Percentiles rank a stretch among this genome's conserved stretches.
Evolutionary conservation across 2,888 invertebrate genomes (phyloP).

Genomic region (Trachelus tabidus): DNA sequence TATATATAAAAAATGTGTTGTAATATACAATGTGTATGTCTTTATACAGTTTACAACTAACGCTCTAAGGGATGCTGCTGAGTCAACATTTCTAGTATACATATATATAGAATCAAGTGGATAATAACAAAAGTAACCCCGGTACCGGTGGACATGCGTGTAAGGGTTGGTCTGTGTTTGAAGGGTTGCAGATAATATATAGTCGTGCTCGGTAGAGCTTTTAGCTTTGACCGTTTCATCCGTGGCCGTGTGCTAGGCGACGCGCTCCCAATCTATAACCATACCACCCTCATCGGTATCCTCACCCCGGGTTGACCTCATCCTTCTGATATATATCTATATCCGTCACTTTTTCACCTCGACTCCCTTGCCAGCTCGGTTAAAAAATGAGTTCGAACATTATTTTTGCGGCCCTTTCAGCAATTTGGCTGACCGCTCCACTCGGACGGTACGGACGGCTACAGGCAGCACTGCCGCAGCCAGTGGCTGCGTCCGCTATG

Average conservation of each 20-base stretch:
- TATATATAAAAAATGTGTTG: no score
- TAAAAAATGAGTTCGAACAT: constrained; percentile 58
- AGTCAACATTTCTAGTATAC: not conserved
- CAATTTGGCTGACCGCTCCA: constrained; percentile 42
- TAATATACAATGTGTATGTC: not conserved
- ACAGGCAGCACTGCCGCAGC: not conserved
- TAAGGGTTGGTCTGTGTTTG: constrained; percentile 43
- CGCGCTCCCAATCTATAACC: constrained; percentile 35
- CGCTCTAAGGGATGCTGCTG: not conserved
- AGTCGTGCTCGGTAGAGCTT: constrained; percentile 43
- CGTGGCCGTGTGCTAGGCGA: constrained; percentile 41
- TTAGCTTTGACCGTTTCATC: constrained; percentile 60
- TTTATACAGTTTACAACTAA: not conserved
- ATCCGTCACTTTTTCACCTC: constrained; percentile 52
- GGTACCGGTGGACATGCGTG: constrained; percentile 9
- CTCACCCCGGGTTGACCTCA: not conserved
- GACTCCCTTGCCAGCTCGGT: constrained; percentile 24
- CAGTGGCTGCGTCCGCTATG: constrained; percentile 4
- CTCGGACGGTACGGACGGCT: constrained; percentile 25
- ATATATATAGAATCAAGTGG: constrained; percentile 1
- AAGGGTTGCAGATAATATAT: constrained; percentile 53
- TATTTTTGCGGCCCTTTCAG: constrained; percentile 49
- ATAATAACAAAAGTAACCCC: constrained; percentile 17
- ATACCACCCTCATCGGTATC: not conserved
- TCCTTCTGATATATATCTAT: constrained; percentile 34